A percentile compares a stretch with the other conserved stretches of the same genome.
Evolutionary conservation across 92 coral and sea anemone species (phyloP).

Genomic region (Pocillopora grandis): DNA sequence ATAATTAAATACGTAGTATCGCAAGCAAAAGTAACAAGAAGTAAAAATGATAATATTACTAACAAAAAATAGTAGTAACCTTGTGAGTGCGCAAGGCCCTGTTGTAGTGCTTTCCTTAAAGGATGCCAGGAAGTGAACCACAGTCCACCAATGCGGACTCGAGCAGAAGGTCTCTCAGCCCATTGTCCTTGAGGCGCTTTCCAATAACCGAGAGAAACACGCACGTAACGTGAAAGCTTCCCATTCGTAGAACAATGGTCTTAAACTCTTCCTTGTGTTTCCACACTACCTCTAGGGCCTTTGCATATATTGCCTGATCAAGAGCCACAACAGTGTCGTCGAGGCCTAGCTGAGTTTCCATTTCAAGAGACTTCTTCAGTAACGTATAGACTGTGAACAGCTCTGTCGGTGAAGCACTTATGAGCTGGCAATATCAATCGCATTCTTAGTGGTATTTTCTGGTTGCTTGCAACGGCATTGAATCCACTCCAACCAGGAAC

Average conservation of each 20-base stretch:
- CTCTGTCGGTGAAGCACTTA: slow-evolving; percentile 61
- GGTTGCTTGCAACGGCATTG: slow-evolving; percentile 38
- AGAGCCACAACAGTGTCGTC: slow-evolving; percentile 44
- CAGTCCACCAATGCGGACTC: slow-evolving; percentile 20
- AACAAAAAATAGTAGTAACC: neutral
- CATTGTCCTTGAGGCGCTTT: slow-evolving; percentile 49
- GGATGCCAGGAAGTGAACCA: slow-evolving; percentile 47
- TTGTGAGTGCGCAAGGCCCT: slow-evolving; percentile 21
- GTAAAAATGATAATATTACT: neutral
- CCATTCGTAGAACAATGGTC: slow-evolving; percentile 48
- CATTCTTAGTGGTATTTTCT: slow-evolving; percentile 40
- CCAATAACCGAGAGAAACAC: slow-evolving; percentile 41
- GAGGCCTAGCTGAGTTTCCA: slow-evolving; percentile 45
- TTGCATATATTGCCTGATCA: slow-evolving; percentile 63
- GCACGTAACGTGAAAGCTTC: slow-evolving; percentile 47
- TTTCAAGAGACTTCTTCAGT: slow-evolving; percentile 47
- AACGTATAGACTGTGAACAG: slow-evolving; percentile 55
- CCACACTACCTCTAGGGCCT: slow-evolving; percentile 60
- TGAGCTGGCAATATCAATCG: slow-evolving; percentile 65
- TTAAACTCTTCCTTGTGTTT: slow-evolving; percentile 57
- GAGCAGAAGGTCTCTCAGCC: slow-evolving; percentile 16
- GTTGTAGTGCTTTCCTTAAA: slow-evolving; percentile 50
- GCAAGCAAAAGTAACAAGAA: neutral
- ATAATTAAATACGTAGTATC: neutral
- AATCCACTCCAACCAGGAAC: slow-evolving; percentile 63